Percentiles rank a stretch among this genome's conserved stretches.
phyloP scores from a whole-genome alignment of 2,797 vertebrate species.

The Smutsia temminckii region DNA sequence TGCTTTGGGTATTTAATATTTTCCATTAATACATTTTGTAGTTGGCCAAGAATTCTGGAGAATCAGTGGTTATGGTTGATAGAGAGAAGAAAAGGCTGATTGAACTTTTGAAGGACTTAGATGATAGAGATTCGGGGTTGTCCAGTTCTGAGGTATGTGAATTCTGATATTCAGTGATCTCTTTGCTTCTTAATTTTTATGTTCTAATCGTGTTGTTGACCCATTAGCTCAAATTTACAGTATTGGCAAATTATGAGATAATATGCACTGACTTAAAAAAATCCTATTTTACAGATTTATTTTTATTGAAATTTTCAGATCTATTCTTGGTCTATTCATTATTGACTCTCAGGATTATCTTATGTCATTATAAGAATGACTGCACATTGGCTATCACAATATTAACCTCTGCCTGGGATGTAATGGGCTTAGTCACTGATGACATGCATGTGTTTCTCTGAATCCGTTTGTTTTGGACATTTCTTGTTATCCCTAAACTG shows the following conservation, averaged over 20 bases:
- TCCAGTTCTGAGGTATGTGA: conserved; percentile 86
- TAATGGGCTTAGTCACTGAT: not conserved
- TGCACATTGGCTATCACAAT: not conserved
- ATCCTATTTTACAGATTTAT: not conserved
- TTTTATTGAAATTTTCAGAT: conserved; percentile 33
- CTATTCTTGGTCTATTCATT: not conserved
- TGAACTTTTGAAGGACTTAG: conserved; percentile 89
- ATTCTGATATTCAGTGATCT: not conserved
- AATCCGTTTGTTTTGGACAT: not conserved
- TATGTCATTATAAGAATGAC: not conserved
- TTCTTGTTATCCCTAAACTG: not conserved
- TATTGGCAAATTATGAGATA: not conserved
- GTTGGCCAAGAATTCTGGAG: conserved; percentile 88
- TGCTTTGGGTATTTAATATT: conserved; percentile 4
- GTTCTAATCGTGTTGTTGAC: not conserved
- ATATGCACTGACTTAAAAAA: conserved; percentile 20
- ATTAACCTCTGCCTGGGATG: not conserved
- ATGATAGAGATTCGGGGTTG: conserved; percentile 82
- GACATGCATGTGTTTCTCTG: not conserved
- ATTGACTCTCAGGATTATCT: not conserved
- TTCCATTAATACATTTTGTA: conserved; percentile 80
- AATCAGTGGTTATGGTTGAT: conserved; percentile 86
- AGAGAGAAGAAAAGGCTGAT: conserved; percentile 89
- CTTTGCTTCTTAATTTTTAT: not conserved
- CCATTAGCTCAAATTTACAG: not conserved